These are phyloP conservation scores for Drosophila percnosoma DNA, from an alignment of 2,888 invertebrate genomes.

Conservation along the genomic window DNA sequence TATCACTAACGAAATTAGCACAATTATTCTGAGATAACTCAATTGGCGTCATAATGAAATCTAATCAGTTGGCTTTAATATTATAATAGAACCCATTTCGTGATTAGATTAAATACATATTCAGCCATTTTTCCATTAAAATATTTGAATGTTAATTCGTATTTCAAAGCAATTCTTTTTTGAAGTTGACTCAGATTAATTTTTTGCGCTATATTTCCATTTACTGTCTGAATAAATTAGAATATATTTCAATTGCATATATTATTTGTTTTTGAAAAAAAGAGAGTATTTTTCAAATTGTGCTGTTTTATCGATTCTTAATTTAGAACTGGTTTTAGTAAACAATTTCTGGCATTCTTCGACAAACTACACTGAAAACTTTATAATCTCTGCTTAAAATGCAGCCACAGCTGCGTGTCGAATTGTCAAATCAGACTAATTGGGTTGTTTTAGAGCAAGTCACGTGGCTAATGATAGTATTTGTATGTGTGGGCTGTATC, in stretches of 20 bases:
- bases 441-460: slow-evolving; percentile 14
- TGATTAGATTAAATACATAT: background rate
- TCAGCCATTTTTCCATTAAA: background rate
- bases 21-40: background rate
- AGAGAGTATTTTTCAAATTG: background rate
- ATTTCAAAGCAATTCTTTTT: background rate
- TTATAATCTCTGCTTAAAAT: slow-evolving; percentile 8
- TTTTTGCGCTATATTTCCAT: background rate
- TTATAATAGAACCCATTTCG: background rate
- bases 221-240: background rate
- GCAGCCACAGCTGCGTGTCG: slow-evolving; percentile 27
- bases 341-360: slow-evolving; percentile 2
- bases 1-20: background rate
- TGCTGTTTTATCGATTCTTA: background rate
- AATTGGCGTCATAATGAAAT: background rate
- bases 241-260: background rate
- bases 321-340: slow-evolving; percentile 8
- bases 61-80: background rate
- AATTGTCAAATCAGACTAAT: slow-evolving; percentile 1
- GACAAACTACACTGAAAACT: background rate
- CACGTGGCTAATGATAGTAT: slow-evolving; percentile 49
- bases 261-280: background rate
- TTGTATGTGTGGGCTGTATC: background rate
- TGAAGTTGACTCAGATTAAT: background rate
- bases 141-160: background rate